Percentiles rank a stretch among this genome's conserved stretches.
Conservation (phyloP, 2,113 vertebrate genomes). For the Pterophyllum scalare region DNA sequence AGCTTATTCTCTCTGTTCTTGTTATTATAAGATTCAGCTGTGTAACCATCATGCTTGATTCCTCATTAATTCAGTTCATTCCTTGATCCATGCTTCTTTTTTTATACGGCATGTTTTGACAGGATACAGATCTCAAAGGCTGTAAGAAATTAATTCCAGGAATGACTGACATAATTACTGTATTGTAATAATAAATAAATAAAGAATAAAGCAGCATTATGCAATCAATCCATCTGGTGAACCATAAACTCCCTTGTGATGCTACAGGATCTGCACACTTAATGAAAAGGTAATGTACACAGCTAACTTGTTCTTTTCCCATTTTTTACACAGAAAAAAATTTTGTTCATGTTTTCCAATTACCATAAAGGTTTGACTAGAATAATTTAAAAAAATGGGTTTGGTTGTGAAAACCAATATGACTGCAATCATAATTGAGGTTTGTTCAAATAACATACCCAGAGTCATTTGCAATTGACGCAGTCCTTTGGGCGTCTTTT, state of each 20-base stretch:
- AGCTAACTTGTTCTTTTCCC: background rate
- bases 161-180: conserved; percentile 21
- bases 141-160: conserved; percentile 21
- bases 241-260: background rate
- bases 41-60: background rate
- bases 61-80: conserved; percentile 44
- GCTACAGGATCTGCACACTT: background rate
- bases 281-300: background rate
- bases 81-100: background rate
- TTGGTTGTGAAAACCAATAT: background rate
- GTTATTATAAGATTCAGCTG: conserved; percentile 37
- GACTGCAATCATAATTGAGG: background rate
- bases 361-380: background rate
- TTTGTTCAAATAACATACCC: background rate
- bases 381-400: background rate
- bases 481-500: background rate
- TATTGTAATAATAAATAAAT: conserved; percentile 5
- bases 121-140: conserved; percentile 20
- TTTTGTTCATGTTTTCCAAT: background rate
- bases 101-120: conserved; percentile 44
- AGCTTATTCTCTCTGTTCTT: conserved; percentile 20
- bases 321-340: background rate
- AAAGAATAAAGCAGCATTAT: background rate
- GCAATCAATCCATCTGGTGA: background rate
- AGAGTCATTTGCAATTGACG: background rate